Evolutionary conservation across 2,888 invertebrate genomes (phyloP), one percentile per base, ranked within the genome.

Genomic region (Aethes cnicana): DNA sequence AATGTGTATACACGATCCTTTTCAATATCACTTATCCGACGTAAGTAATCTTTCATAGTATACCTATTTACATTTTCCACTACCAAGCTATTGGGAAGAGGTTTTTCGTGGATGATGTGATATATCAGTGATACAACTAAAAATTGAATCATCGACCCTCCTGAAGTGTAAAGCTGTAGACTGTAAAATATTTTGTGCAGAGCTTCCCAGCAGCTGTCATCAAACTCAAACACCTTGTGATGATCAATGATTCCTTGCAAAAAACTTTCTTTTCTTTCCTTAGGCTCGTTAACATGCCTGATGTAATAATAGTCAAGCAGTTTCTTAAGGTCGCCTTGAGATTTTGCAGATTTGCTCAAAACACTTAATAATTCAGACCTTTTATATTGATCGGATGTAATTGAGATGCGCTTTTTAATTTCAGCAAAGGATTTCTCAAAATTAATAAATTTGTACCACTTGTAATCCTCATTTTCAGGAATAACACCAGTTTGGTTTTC

Each of bases 391-490:
- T 74, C 68, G 14, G 59, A 54, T 25, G 75, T 69, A 4, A 62
- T 56, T 23, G 57, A 54, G 14, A 81, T 61, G 7, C 59, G 57
- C 39, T 69, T 70, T 47, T 74, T 75, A 3, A 83, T 67, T 48
- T 64, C 67, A 17, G 30, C 46, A 32, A 81, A 74, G 25, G 81
- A 69, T 32, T 62, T 67, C 12, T 69, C 63, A 47, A 72, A 84
- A n/a, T 50, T 68, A 0, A 82, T 61, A 62, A 72, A 82, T 54
- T 69, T 58, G 46, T 76, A 83, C 78, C 77, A 83, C 3, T 57
- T 30, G 50, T 66, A 81, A 55, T 75, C 69, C 21, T 62, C 58
- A 8, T 69, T 70, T 14, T 26, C 53, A 2, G 74, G 76, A 8
- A 74, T 50, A 18, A 74, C 42, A 44, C 77, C 79, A 20, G 61